Evolutionary conservation across 2,888 invertebrate genomes (phyloP).

Genomic region (Cheilosia scutellata): DNA sequence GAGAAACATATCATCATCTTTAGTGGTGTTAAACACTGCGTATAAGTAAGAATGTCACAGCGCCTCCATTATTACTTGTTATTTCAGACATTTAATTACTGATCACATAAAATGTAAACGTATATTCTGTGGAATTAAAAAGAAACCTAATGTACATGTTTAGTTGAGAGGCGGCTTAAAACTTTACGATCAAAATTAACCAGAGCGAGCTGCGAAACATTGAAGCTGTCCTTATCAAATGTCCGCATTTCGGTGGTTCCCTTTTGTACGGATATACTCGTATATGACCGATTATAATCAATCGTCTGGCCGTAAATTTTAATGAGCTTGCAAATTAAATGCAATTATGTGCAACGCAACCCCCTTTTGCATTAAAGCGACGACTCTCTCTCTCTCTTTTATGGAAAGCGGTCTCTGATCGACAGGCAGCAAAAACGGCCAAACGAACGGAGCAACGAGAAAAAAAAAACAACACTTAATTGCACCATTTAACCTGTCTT

Average conservation of each 20-base stretch:
- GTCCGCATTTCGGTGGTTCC: slow-evolving; percentile 64
- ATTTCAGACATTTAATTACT: slow-evolving; percentile 41
- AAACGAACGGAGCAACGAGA: slow-evolving; percentile 14
- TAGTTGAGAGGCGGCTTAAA: slow-evolving; percentile 25
- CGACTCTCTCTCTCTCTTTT: slow-evolving; percentile 60
- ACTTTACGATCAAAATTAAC: slow-evolving; percentile 65
- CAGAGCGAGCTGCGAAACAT: slow-evolving; percentile 52
- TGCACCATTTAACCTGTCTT: slow-evolving; percentile 84
- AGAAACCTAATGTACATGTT: slow-evolving; percentile 27
- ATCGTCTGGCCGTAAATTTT: slow-evolving; percentile 84
- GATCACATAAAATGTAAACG: not conserved
- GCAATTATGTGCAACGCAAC: slow-evolving; percentile 81
- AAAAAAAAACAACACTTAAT: slow-evolving; percentile 81
- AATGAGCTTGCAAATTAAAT: slow-evolving; percentile 84
- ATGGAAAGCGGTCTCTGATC: slow-evolving; percentile 63
- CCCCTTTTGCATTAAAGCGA: slow-evolving; percentile 63
- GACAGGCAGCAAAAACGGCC: slow-evolving; percentile 77
- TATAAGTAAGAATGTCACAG: slow-evolving; percentile 2
- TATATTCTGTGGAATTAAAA: slow-evolving; percentile 1
- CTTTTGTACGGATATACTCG: slow-evolving; percentile 50
- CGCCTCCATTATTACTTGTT: slow-evolving; percentile 47
- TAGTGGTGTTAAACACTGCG: not conserved
- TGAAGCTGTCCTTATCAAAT: slow-evolving; percentile 30
- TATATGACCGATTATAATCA: slow-evolving; percentile 82
- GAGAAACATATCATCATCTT: too few relatives aligned